phyloP scores from a whole-genome alignment of 2,888 invertebrate species.

The Eupithecia subfuscata region DNA sequence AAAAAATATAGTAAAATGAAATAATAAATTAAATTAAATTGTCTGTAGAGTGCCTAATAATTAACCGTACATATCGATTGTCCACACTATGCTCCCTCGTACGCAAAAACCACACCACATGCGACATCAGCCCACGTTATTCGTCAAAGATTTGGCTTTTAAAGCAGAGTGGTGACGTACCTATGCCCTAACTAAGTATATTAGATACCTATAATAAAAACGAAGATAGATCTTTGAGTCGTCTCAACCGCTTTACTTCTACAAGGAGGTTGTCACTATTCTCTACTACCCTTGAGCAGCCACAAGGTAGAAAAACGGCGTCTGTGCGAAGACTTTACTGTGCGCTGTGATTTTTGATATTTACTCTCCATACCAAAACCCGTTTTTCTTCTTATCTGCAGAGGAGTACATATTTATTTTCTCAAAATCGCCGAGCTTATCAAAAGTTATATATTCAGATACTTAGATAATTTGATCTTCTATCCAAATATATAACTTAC shows the following conservation, averaged over 20 bases:
- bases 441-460: too few relatives aligned
- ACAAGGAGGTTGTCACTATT: neutral
- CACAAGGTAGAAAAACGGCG: too few relatives aligned
- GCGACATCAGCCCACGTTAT: neutral
- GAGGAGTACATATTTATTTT: too few relatives aligned
- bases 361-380: too few relatives aligned
- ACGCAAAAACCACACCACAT: neutral
- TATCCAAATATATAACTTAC: too few relatives aligned
- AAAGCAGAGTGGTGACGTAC: neutral
- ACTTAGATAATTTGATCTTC: too few relatives aligned
- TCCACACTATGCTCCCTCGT: constrained; percentile 19
- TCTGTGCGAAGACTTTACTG: neutral
- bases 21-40: too few relatives aligned
- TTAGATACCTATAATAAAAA: neutral
- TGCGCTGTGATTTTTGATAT: too few relatives aligned
- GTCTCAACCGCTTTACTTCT: neutral
- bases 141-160: neutral
- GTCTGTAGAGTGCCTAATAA: constrained; percentile 7
- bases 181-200: neutral
- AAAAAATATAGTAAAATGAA: too few relatives aligned
- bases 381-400: too few relatives aligned
- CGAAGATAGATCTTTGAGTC: neutral
- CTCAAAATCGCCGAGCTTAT: too few relatives aligned
- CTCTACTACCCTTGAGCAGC: too few relatives aligned
- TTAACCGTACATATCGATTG: constrained; percentile 24